A percentile compares a stretch with the other conserved stretches of the same genome.
Conservation (phyloP, 2,113 vertebrate genomes). For the Nerophis lumbriciformis region DNA sequence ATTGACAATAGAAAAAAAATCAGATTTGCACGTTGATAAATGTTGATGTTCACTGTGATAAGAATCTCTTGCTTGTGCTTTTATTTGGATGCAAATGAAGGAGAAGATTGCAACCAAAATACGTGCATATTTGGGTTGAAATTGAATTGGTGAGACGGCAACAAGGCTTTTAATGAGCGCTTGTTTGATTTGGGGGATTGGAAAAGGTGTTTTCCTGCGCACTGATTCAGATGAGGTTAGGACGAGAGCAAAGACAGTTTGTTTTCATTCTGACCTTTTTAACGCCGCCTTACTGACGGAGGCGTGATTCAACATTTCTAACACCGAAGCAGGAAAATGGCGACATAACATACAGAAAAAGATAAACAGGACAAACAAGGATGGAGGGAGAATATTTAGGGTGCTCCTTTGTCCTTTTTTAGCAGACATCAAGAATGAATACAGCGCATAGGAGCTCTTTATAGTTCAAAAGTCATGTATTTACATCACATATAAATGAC, state of each 20-base stretch:
- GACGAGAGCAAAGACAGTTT: constrained; percentile 27
- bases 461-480: no score
- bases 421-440: no score
- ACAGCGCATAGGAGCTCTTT: no score
- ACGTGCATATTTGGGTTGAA: constrained; percentile 40
- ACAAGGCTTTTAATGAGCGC: constrained; percentile 57
- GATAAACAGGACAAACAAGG: constrained; percentile 18
- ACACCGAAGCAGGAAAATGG: background rate
- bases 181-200: constrained; percentile 76
- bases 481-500: no score
- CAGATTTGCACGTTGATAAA: constrained; percentile 27
- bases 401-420: no score
- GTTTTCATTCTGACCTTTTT: constrained; percentile 10
- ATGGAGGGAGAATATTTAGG: constrained; percentile 7
- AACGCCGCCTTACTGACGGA: background rate
- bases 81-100: constrained; percentile 75
- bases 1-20: constrained; percentile 42
- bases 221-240: constrained; percentile 45
- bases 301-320: constrained; percentile 18
- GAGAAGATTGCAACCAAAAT: constrained; percentile 57
- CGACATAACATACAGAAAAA: constrained; percentile 23
- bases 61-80: constrained; percentile 41
- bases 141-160: constrained; percentile 57
- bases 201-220: constrained; percentile 39
- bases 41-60: constrained; percentile 52